Evolutionary conservation across 2,888 invertebrate species (phyloP), one percentile per base, ranked within the genome.

Genomic region (Horisme vitalbata): DNA sequence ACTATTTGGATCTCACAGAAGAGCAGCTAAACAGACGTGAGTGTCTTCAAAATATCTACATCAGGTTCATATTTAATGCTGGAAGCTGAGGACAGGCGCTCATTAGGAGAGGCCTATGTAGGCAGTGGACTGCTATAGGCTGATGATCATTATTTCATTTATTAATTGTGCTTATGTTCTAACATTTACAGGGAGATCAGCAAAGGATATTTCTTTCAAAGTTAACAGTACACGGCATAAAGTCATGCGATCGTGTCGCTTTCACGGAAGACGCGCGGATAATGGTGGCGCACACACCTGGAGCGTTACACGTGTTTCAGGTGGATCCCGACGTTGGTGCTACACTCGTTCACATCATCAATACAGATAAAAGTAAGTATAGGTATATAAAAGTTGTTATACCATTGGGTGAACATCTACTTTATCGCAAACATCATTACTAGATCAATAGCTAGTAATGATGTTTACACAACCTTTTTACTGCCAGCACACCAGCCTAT

Each of bases 321-420:
- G 73, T 87, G 0, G 87, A 89, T 49, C 63, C 80, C 0, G 75
- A 76, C 10, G 83, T 79, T 0, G 84, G 85, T 4, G 86, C 86
- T 2, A 71, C 79, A 0, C 61, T 79, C 0, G 48, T 75, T 3
- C 84, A 88, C 41, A 71, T 68, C 18, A 74, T 89, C 45, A 30
- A 57, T 9, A 71, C 75, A 20, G 71, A 75, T 2, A 84, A 82
- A 68, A 61, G 85, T 86, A 49, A 74, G 78, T 64, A 18, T 15
- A 3, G 3, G 1, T 2, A 23, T 23, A 26, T 3, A 26, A 10
- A 10, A 26, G 11, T 26, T 15, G 15, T 5, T n/a, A n/a, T n/a
- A n/a, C n/a, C n/a, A n/a, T n/a, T n/a, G n/a, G n/a, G n/a, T n/a
- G n/a, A n/a, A n/a, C n/a, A n/a, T n/a, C n/a, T n/a, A n/a, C n/a